Evolutionary conservation across 2,113 vertebrate species (phyloP).

Genomic region (Aegotheles bennettii): DNA sequence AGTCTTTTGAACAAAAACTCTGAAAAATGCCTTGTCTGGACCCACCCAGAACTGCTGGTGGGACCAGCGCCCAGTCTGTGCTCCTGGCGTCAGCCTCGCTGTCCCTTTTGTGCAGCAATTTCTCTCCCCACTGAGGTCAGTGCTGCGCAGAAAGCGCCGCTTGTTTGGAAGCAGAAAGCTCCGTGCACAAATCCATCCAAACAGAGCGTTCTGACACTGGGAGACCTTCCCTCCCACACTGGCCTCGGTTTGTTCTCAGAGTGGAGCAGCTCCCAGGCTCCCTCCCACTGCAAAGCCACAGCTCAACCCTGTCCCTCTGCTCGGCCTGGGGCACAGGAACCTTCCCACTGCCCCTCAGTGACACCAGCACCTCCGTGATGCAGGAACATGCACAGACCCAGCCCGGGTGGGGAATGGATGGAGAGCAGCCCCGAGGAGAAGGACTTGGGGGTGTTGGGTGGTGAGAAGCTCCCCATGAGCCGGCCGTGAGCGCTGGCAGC

Average conservation of each 20-base stretch:
- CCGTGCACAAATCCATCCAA: background rate
- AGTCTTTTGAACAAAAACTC: background rate
- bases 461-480: no score
- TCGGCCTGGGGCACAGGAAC: background rate
- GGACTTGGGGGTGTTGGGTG: no score
- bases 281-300: accelerated
- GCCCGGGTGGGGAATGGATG: no score
- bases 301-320: background rate
- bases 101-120: conserved; percentile 25
- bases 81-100: background rate
- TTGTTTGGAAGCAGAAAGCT: conserved; percentile 18
- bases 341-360: background rate
- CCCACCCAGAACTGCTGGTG: background rate
- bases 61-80: background rate
- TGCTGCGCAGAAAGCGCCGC: background rate
- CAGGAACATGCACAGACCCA: no score
- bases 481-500: no score
- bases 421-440: no score
- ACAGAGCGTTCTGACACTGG: accelerated
- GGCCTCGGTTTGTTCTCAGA: background rate
- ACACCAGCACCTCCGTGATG: no score
- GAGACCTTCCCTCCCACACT: background rate
- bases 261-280: background rate
- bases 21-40: background rate
- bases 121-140: conserved; percentile 45